phyloP scores from a whole-genome alignment of 1,140 invertebrate species.

The Phenacoccus solenopsis region DNA sequence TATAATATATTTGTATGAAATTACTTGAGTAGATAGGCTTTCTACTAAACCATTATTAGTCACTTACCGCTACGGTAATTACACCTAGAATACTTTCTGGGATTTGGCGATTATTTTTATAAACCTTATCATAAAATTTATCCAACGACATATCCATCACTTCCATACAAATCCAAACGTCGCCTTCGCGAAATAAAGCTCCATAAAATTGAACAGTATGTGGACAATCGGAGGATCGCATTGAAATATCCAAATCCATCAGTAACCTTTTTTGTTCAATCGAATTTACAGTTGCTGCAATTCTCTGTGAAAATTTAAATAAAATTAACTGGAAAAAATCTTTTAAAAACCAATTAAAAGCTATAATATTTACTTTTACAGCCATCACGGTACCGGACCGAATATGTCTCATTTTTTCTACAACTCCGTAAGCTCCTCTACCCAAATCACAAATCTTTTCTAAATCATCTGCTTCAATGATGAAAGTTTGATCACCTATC shows the following conservation, averaged over 20 bases:
- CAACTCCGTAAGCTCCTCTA: slow-evolving; percentile 88
- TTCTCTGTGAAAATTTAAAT: slow-evolving; percentile 59
- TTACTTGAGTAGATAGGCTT: neutral
- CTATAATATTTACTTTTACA: slow-evolving; percentile 63
- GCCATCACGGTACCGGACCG: slow-evolving; percentile 83
- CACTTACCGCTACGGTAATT: slow-evolving; percentile 77
- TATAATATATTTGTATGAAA: neutral
- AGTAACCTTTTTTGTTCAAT: slow-evolving; percentile 87
- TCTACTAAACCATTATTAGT: neutral
- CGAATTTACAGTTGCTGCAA: slow-evolving; percentile 80
- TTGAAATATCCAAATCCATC: slow-evolving; percentile 92
- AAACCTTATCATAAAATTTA: slow-evolving; percentile 84
- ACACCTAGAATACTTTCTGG: slow-evolving; percentile 91
- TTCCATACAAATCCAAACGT: slow-evolving; percentile 99
- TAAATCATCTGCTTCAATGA: slow-evolving; percentile 81
- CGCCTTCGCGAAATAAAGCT: slow-evolving; percentile 86
- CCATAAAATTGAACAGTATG: slow-evolving; percentile 98
- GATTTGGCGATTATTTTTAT: slow-evolving; percentile 59
- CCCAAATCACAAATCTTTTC: slow-evolving; percentile 80
- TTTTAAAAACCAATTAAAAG: neutral
- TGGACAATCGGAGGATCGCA: slow-evolving; percentile 86
- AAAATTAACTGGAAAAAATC: neutral
- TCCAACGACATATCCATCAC: slow-evolving; percentile 97
- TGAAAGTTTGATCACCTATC: slow-evolving; percentile 70
- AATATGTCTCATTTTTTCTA: slow-evolving; percentile 89